Percentiles rank a stretch among this genome's conserved stretches.
These are phyloP conservation scores for Lophura nycthemera DNA, from an alignment of 2,113 vertebrate genomes.

Conservation along the genomic window DNA sequence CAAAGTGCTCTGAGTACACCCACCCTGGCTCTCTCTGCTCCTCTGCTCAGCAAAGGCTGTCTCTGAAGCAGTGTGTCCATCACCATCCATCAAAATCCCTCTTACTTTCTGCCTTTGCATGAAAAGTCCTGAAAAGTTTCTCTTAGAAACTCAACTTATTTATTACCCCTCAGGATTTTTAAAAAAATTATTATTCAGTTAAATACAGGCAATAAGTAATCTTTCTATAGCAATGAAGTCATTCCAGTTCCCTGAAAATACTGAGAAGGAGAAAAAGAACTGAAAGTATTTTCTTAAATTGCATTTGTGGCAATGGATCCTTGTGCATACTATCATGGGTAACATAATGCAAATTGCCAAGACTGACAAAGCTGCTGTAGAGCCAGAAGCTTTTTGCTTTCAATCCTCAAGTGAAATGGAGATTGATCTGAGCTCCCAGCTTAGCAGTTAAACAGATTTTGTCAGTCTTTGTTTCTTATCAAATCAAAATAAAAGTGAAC, in stretches of 20 bases:
- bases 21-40: not conserved
- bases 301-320: slow-evolving; percentile 17
- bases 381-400: slow-evolving; percentile 42
- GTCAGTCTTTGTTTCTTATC: slow-evolving; percentile 7
- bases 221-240: not conserved
- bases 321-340: slow-evolving; percentile 27
- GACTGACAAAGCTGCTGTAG: slow-evolving; percentile 48
- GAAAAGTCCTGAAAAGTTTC: not conserved
- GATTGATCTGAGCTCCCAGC: not conserved
- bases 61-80: not conserved
- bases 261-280: slow-evolving; percentile 36
- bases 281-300: slow-evolving; percentile 44
- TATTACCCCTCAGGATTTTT: not conserved
- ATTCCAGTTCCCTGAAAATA: not conserved
- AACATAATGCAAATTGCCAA: slow-evolving; percentile 55
- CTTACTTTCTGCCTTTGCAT: not conserved
- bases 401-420: slow-evolving; percentile 23
- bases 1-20: not conserved
- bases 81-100: not conserved
- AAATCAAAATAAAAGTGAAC: slow-evolving; percentile 28
- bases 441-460: slow-evolving; percentile 44
- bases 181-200: not conserved
- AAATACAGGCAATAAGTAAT: slow-evolving; percentile 38
- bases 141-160: not conserved
- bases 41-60: not conserved